A percentile compares a stretch with the other conserved stretches of the same genome.
Evolutionary conservation across 2,113 vertebrate species (phyloP).

Genomic region (Bagarius yarrelli): DNA sequence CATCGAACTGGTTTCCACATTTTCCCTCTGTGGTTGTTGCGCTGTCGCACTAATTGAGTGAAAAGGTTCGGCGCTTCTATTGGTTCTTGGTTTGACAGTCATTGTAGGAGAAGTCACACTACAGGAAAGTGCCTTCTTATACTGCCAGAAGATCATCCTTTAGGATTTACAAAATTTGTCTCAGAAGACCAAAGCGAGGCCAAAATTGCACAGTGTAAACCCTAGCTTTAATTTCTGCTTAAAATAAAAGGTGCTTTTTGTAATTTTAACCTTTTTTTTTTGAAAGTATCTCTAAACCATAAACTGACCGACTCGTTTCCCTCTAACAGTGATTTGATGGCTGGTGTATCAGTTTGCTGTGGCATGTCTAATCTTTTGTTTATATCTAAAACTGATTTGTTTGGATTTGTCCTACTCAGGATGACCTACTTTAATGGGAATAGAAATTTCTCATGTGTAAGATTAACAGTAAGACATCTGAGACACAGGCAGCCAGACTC

Average conservation of each 20-base stretch:
- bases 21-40: too few relatives aligned
- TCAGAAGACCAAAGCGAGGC: too few relatives aligned
- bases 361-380: constrained; percentile 1
- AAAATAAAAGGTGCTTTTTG: neutral
- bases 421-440: neutral
- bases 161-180: too few relatives aligned
- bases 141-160: too few relatives aligned
- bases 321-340: neutral
- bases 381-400: neutral
- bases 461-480: neutral
- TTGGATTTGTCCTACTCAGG: neutral
- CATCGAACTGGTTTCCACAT: too few relatives aligned
- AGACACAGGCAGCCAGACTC: neutral
- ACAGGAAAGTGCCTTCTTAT: too few relatives aligned
- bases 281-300: neutral
- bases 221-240: too few relatives aligned
- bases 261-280: neutral
- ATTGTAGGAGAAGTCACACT: too few relatives aligned
- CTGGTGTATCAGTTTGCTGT: neutral
- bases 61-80: too few relatives aligned
- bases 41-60: too few relatives aligned
- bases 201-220: too few relatives aligned
- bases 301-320: neutral
- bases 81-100: too few relatives aligned
- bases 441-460: neutral